Percentiles rank a stretch among this genome's conserved stretches.
Evolutionary conservation across 2,797 vertebrate genomes (phyloP).

Genomic region (Lutjanus campechanus): DNA sequence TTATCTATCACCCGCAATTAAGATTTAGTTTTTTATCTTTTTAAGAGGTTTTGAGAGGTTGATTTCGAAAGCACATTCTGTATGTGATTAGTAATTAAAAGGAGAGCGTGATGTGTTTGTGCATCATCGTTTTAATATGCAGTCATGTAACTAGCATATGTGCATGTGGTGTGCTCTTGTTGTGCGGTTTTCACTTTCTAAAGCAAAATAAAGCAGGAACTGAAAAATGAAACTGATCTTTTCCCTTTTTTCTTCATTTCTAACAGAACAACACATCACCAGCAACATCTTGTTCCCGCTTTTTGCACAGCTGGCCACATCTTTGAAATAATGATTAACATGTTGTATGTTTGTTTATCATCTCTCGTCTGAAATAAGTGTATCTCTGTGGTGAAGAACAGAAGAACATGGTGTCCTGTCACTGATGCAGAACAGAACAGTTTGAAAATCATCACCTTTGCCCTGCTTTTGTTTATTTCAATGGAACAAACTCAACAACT

Average conservation of each 20-base stretch:
- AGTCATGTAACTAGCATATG: not conserved
- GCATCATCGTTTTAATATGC: not conserved
- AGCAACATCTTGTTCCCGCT: not conserved
- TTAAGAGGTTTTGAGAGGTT: slow-evolving; percentile 2
- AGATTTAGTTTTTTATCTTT: not conserved
- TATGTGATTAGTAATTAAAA: slow-evolving; percentile 9
- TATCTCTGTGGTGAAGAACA: not conserved
- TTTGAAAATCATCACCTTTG: not conserved
- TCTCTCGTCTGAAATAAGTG: not conserved
- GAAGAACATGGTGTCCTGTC: not conserved
- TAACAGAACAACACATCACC: not conserved
- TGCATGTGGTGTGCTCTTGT: not conserved
- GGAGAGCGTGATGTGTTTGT: not conserved
- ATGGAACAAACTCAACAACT: not conserved
- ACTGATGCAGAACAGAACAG: not conserved
- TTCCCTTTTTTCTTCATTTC: not conserved
- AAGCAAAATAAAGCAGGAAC: slow-evolving; percentile 43
- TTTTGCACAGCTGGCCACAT: not conserved
- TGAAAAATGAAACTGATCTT: slow-evolving; percentile 37
- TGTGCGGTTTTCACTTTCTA: slow-evolving; percentile 5
- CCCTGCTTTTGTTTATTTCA: not conserved
- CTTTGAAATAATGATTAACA: not conserved
- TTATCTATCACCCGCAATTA: not conserved
- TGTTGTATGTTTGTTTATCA: not conserved
- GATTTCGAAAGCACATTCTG: not conserved